Percentiles rank a stretch among this genome's conserved stretches.
Conservation (phyloP, 2,888 invertebrate genomes). For the Tinea trinotella region DNA sequence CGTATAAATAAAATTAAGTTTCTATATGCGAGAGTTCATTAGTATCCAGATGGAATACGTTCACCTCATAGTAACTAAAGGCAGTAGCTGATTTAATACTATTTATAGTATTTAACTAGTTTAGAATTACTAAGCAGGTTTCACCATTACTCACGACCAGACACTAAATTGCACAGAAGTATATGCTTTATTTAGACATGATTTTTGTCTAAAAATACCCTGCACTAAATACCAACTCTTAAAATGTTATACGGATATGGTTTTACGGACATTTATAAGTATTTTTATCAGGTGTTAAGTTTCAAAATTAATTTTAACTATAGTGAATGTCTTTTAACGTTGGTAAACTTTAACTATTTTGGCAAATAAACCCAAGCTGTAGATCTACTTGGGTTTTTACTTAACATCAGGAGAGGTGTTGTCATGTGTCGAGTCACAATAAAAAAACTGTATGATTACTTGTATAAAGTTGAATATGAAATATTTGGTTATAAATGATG, state of each 20-base stretch:
- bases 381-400: too few relatives aligned
- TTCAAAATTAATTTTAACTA: too few relatives aligned
- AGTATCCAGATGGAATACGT: neutral
- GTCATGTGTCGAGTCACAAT: too few relatives aligned
- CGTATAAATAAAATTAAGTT: neutral
- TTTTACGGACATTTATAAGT: too few relatives aligned
- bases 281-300: too few relatives aligned
- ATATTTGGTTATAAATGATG: too few relatives aligned
- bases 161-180: neutral
- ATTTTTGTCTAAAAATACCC: neutral
- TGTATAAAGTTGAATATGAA: too few relatives aligned
- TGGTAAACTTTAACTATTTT: too few relatives aligned
- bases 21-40: neutral
- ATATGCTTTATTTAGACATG: constrained; percentile 2
- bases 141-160: constrained; percentile 7
- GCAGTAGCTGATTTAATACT: neutral
- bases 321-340: too few relatives aligned
- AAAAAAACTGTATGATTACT: too few relatives aligned
- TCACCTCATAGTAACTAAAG: constrained; percentile 2
- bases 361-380: too few relatives aligned
- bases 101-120: neutral
- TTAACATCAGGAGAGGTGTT: too few relatives aligned
- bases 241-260: neutral
- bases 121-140: neutral
- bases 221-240: neutral